Evolutionary conservation across 2,888 invertebrate species (phyloP).

Genomic region (Napeogenes sylphis): DNA sequence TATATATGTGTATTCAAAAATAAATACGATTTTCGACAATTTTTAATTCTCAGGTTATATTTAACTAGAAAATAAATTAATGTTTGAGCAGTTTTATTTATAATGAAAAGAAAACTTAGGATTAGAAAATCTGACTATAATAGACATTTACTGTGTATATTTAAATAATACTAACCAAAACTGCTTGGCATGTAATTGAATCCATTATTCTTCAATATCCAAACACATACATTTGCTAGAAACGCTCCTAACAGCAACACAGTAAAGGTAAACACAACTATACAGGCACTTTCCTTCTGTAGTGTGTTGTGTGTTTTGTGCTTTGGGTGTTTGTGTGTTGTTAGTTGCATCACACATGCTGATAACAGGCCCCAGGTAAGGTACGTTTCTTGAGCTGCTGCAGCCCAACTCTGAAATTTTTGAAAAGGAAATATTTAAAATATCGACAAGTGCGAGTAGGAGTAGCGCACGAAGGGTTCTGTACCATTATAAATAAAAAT

Average conservation of each 20-base stretch:
- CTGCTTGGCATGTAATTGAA: conserved; percentile 89
- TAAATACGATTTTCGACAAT: no score
- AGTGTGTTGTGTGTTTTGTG: conserved; percentile 71
- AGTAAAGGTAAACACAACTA: conserved; percentile 81
- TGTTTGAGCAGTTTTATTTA: neutral
- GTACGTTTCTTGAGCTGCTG: conserved; percentile 92
- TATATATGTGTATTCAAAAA: no score
- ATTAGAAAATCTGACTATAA: neutral
- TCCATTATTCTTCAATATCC: conserved; percentile 85
- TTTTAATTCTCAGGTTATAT: no score
- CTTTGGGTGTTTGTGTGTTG: conserved; percentile 85
- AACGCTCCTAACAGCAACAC: conserved; percentile 86
- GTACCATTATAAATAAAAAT: no score
- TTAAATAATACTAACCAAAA: conserved; percentile 81
- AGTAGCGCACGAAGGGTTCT: no score
- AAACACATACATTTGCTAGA: conserved; percentile 89
- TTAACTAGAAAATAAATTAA: no score
- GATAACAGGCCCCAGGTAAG: conserved; percentile 92
- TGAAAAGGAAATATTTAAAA: conserved; percentile 2
- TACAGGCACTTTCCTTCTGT: conserved; percentile 70
- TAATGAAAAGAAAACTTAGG: neutral
- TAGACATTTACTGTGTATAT: neutral
- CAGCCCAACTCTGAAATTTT: conserved; percentile 86
- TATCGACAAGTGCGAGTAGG: neutral
- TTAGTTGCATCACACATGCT: conserved; percentile 87